Evolutionary conservation across 2,888 invertebrate genomes (phyloP).

Genomic region (Sipha maydis): DNA sequence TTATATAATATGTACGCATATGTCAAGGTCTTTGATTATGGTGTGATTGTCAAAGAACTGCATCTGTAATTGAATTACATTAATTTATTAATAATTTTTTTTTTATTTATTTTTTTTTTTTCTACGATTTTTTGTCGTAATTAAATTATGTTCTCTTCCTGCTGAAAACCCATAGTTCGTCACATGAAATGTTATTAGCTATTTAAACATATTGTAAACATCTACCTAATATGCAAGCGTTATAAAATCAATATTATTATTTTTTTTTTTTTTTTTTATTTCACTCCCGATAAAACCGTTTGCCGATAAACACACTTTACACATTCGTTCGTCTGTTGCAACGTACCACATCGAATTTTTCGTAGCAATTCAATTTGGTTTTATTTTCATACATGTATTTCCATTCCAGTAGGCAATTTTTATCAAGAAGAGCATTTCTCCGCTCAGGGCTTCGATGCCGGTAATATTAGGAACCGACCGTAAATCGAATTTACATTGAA

Average conservation of each 20-base stretch:
- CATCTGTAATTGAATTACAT: background rate
- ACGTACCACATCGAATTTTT: background rate
- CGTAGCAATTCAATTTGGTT: conserved; percentile 11
- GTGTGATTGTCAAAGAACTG: background rate
- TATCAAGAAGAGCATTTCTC: conserved; percentile 9
- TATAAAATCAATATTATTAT: background rate
- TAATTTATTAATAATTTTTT: background rate
- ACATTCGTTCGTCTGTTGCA: conserved; percentile 12
- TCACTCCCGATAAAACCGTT: conserved; percentile 7
- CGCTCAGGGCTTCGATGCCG: background rate
- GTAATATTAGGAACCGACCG: conserved; percentile 7
- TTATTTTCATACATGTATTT: background rate
- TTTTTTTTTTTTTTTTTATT: conserved; percentile 3
- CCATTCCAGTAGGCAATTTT: conserved; percentile 29
- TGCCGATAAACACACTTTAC: conserved; percentile 16
- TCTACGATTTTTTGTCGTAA: background rate
- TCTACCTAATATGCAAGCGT: too few relatives aligned
- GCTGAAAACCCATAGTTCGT: background rate
- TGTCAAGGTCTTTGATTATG: background rate
- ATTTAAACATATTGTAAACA: background rate
- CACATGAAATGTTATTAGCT: background rate
- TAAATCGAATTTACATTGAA: conserved; percentile 43
- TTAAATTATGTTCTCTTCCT: background rate
- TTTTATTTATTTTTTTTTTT: too few relatives aligned
- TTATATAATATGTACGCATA: background rate